Evolutionary conservation across 2,888 invertebrate genomes (phyloP).

Genomic region (Eudemis profundana): DNA sequence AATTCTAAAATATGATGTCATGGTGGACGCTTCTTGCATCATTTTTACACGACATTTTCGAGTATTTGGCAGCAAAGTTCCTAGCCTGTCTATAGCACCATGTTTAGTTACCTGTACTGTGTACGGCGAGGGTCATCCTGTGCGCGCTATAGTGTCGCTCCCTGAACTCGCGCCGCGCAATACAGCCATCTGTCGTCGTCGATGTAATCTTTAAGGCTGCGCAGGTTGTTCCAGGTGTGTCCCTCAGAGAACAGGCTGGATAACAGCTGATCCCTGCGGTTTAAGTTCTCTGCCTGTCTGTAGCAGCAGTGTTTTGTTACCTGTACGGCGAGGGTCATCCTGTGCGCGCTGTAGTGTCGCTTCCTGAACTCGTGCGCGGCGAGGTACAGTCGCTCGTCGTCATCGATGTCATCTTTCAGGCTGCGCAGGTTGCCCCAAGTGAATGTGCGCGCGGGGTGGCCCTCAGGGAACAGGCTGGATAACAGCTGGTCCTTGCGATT

Average conservation of each 20-base stretch:
- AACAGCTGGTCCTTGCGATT: slow-evolving; percentile 92
- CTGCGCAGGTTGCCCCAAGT: slow-evolving; percentile 94
- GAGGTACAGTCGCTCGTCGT: slow-evolving; percentile 87
- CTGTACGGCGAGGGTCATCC: slow-evolving; percentile 95
- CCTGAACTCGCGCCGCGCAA: slow-evolving; percentile 88
- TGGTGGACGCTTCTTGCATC: too few species aligned
- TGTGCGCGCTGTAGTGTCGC: slow-evolving; percentile 93
- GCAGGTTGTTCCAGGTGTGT: slow-evolving; percentile 91
- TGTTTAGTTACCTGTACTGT: slow-evolving; percentile 90
- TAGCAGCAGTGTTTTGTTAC: slow-evolving; percentile 69
- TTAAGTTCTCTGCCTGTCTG: too few species aligned
- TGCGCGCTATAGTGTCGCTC: slow-evolving; percentile 93
- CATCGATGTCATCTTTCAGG: slow-evolving; percentile 87
- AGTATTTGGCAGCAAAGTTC: too few species aligned
- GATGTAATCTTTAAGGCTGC: slow-evolving; percentile 88
- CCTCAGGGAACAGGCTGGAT: slow-evolving; percentile 87
- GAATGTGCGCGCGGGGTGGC: slow-evolving; percentile 91
- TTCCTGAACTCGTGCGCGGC: slow-evolving; percentile 90
- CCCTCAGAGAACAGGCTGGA: slow-evolving; percentile 87
- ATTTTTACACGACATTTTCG: too few species aligned
- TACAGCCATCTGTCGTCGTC: slow-evolving; percentile 87
- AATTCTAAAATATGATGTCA: too few species aligned
- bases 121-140: slow-evolving; percentile 94
- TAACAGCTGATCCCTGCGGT: slow-evolving; percentile 91
- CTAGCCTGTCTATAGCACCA: too few species aligned